Conservation (phyloP, 2,113 vertebrate species). For the Sorex araneus region DNA sequence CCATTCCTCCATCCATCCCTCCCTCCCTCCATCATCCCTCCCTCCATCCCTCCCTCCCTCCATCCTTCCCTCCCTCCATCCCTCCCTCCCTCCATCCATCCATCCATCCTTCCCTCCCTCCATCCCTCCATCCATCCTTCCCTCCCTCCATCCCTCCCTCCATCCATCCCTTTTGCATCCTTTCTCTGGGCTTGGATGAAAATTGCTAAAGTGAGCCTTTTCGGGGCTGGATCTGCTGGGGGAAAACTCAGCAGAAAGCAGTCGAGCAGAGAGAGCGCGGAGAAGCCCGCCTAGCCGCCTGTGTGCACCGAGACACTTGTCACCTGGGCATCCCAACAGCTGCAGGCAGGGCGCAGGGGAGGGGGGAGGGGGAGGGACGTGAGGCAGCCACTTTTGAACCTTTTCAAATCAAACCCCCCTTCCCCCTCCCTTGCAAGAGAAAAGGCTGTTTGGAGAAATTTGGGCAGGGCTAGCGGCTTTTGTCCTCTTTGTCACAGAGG, state of each 20-base stretch:
- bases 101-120: too few relatives aligned
- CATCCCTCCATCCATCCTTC: too few relatives aligned
- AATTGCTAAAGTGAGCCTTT: conserved; percentile 87
- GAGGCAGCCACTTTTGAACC: neutral
- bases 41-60: too few relatives aligned
- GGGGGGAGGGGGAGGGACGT: conserved; percentile 47
- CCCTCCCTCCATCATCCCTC: too few relatives aligned
- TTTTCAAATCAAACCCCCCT: conserved; percentile 67
- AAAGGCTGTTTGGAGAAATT: conserved; percentile 80
- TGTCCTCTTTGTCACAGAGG: conserved; percentile 48
- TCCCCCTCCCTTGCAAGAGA: conserved; percentile 51
- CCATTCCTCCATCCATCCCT: too few relatives aligned
- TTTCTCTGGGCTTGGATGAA: conserved; percentile 86
- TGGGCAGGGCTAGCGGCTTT: conserved; percentile 58
- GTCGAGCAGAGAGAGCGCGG: conserved; percentile 52
- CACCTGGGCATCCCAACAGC: conserved; percentile 61
- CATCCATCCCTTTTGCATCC: too few relatives aligned
- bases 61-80: too few relatives aligned
- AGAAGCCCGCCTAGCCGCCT: conserved; percentile 82
- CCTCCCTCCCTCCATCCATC: too few relatives aligned
- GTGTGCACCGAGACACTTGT: conserved; percentile 79
- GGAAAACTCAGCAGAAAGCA: conserved; percentile 75
- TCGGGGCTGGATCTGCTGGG: conserved; percentile 73
- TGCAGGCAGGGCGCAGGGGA: conserved; percentile 34
- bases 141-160: too few relatives aligned